A percentile compares a stretch with the other conserved stretches of the same genome.
Conservation (phyloP, 1,140 invertebrate genomes). For the Cherax quadricarinatus region DNA sequence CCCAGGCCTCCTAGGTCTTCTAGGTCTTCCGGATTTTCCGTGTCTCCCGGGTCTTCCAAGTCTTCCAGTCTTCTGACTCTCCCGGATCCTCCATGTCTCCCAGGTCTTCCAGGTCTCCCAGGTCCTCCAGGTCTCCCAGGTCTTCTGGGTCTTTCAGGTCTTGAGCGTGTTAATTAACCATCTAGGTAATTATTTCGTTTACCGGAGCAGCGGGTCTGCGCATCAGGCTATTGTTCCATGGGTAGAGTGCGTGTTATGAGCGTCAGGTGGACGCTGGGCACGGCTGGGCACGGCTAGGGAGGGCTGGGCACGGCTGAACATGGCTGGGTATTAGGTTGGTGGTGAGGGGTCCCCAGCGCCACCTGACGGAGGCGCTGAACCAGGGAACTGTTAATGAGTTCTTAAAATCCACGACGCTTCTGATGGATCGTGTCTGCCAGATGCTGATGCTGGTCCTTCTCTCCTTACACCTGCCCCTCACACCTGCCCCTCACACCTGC, state of each 20-base stretch:
- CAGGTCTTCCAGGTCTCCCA: too few relatives aligned
- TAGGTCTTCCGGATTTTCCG: neutral
- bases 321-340: neutral
- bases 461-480: neutral
- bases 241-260: neutral
- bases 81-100: neutral
- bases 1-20: too few relatives aligned
- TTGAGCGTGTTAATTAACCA: constrained; percentile 43
- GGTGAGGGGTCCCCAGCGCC: neutral
- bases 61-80: neutral
- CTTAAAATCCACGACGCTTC: neutral
- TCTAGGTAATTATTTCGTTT: constrained; percentile 49
- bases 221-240: constrained; percentile 13
- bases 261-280: constrained; percentile 13
- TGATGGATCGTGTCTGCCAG: neutral
- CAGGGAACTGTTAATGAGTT: neutral
- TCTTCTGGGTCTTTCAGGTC: neutral
- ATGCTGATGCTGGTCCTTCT: neutral
- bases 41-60: neutral
- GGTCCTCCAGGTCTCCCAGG: too few relatives aligned
- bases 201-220: neutral
- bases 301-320: neutral
- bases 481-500: neutral
- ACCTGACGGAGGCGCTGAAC: neutral
- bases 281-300: neutral